Conservation (phyloP, 35 echinoderm and acorn worm species). For the Ophiothrix spiculata region DNA sequence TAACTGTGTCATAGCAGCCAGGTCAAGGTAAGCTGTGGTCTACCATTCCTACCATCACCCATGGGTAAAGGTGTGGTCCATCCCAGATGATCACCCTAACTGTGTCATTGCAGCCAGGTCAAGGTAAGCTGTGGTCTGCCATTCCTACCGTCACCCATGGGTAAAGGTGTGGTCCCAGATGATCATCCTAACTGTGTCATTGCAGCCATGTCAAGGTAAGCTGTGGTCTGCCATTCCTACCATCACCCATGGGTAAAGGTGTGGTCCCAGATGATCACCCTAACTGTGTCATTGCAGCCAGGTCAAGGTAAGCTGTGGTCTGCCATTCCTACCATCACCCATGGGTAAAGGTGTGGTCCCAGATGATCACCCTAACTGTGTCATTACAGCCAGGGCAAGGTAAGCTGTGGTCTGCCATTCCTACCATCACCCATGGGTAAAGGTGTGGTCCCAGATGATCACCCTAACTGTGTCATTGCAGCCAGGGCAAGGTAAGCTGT, state of each 20-base stretch:
- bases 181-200: slow-evolving; percentile 85
- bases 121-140: slow-evolving; percentile 66
- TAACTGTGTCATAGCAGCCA: too few species aligned
- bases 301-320: slow-evolving; percentile 55
- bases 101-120: too few species aligned
- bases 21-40: too few species aligned
- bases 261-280: slow-evolving; percentile 88
- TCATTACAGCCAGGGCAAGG: slow-evolving; percentile 64
- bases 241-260: slow-evolving; percentile 95
- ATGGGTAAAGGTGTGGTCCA: too few species aligned
- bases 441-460: slow-evolving; percentile 90
- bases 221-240: slow-evolving; percentile 74
- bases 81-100: too few species aligned
- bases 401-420: slow-evolving; percentile 65
- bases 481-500: slow-evolving; percentile 53
- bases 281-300: slow-evolving; percentile 68
- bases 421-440: slow-evolving; percentile 94
- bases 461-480: slow-evolving; percentile 75
- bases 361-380: slow-evolving; percentile 86
- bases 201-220: slow-evolving; percentile 55
- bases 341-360: slow-evolving; percentile 95
- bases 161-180: slow-evolving; percentile 90
- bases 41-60: too few species aligned
- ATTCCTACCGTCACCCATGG: slow-evolving; percentile 91
- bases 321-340: slow-evolving; percentile 86